These are phyloP conservation scores for Graphium colonna DNA, from an alignment of 2,888 invertebrate species.

Conservation along the genomic window DNA sequence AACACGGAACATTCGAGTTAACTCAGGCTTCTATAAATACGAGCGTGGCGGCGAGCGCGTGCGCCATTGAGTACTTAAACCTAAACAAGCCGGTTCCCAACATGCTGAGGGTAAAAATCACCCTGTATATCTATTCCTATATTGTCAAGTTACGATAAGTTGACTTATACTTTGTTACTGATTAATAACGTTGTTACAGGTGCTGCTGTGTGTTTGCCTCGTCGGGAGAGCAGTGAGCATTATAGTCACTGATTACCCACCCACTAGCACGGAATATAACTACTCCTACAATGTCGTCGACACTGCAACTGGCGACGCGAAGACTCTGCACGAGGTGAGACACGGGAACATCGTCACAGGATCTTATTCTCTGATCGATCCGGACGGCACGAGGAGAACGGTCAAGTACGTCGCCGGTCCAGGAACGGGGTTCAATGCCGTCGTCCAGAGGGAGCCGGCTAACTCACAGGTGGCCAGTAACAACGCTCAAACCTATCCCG, in stretches of 20 bases:
- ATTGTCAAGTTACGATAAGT: no score
- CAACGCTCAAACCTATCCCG: no score
- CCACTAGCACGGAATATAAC: constrained; percentile 58
- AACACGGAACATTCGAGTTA: constrained; percentile 62
- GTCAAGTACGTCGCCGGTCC: constrained; percentile 75
- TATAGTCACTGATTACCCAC: constrained; percentile 61
- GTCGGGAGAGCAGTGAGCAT: constrained; percentile 47
- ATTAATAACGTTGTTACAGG: constrained; percentile 28
- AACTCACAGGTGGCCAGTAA: constrained; percentile 17
- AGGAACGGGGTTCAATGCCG: constrained; percentile 75
- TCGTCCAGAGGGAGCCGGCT: constrained; percentile 64
- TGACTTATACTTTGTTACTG: no score
- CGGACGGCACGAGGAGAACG: constrained; percentile 66
- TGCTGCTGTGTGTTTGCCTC: constrained; percentile 38
- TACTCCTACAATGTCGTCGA: constrained; percentile 75
- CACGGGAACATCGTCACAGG: constrained; percentile 63
- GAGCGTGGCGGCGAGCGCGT: constrained; percentile 35
- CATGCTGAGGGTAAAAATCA: constrained; percentile 54
- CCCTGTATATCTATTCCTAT: no score
- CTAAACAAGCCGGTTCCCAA: constrained; percentile 48
- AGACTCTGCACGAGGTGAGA: constrained; percentile 63
- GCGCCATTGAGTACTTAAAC: constrained; percentile 46
- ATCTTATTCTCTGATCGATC: constrained; percentile 64
- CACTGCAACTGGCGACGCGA: constrained; percentile 70
- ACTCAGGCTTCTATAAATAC: constrained; percentile 65